Evolutionary conservation across 2,113 vertebrate species (phyloP).

Genomic region (Stomatorhinus ivindoensis): DNA sequence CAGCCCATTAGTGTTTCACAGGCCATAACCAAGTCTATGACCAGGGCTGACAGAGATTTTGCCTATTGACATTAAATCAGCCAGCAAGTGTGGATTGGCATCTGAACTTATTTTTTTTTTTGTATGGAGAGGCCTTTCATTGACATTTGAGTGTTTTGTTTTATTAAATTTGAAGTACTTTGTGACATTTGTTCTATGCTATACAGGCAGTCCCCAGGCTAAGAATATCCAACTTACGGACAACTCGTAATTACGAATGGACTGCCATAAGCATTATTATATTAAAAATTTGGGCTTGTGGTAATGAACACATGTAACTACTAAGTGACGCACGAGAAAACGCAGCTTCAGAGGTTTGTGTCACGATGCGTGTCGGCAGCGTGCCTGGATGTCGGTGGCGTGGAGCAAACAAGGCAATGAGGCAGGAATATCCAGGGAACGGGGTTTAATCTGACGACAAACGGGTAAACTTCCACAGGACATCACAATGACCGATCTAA

Average conservation of each 20-base stretch:
- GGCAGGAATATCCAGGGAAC: too few relatives aligned
- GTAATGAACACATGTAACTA: not conserved
- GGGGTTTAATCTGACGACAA: too few relatives aligned
- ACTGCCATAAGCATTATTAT: not conserved
- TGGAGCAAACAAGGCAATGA: too few relatives aligned
- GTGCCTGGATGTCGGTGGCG: too few relatives aligned
- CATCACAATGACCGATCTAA: too few relatives aligned
- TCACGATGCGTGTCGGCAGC: too few relatives aligned
- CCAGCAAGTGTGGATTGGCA: not conserved
- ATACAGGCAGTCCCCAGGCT: not conserved
- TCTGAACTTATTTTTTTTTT: not conserved
- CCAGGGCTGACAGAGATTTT: not conserved
- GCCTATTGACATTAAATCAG: not conserved
- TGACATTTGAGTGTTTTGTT: not conserved
- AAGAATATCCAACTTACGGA: not conserved
- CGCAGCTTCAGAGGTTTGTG: not conserved
- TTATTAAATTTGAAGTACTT: not conserved
- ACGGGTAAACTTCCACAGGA: too few relatives aligned
- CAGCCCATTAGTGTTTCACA: not conserved
- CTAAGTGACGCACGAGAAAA: not conserved
- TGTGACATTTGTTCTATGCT: not conserved
- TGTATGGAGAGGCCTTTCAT: not conserved
- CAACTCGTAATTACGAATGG: not conserved
- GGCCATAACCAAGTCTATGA: not conserved
- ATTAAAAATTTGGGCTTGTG: not conserved